Percentiles rank a stretch among this genome's conserved stretches.
Conservation (phyloP, 1,140 invertebrate genomes). For the Spodoptera litura region DNA sequence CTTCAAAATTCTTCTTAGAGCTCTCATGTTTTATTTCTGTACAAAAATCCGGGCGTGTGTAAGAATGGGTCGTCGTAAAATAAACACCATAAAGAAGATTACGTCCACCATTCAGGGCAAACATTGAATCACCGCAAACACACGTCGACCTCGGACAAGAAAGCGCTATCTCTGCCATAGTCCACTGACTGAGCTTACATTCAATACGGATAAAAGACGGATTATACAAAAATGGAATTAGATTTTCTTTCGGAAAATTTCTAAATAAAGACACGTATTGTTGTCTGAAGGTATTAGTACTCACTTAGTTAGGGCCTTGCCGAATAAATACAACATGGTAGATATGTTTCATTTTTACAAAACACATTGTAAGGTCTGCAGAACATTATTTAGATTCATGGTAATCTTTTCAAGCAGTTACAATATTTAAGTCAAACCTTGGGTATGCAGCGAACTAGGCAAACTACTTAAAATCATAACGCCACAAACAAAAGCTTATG, state of each 20-base stretch:
- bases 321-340: too few species aligned
- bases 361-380: too few species aligned
- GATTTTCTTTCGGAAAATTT: not conserved
- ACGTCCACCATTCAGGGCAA: conserved; percentile 21
- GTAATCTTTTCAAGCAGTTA: not conserved
- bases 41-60: conserved; percentile 7
- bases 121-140: conserved; percentile 36
- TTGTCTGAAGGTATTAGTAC: too few species aligned
- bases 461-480: conserved; percentile 37
- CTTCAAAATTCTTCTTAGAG: not conserved
- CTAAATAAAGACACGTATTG: too few species aligned
- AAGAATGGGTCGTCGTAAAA: conserved; percentile 21
- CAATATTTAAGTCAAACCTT: conserved; percentile 24
- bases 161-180: conserved; percentile 2
- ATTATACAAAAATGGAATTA: not conserved
- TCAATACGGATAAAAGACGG: not conserved
- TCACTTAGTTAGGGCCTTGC: too few species aligned
- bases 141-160: conserved; percentile 26
- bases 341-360: too few species aligned
- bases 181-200: conserved; percentile 2
- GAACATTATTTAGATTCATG: too few species aligned
- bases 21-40: conserved; percentile 26
- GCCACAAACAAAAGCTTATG: conserved; percentile 34
- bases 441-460: not conserved
- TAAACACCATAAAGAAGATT: conserved; percentile 28